These are phyloP conservation scores for Sphenodon punctatus DNA, from an alignment of 2,797 vertebrate genomes.

Conservation along the genomic window DNA sequence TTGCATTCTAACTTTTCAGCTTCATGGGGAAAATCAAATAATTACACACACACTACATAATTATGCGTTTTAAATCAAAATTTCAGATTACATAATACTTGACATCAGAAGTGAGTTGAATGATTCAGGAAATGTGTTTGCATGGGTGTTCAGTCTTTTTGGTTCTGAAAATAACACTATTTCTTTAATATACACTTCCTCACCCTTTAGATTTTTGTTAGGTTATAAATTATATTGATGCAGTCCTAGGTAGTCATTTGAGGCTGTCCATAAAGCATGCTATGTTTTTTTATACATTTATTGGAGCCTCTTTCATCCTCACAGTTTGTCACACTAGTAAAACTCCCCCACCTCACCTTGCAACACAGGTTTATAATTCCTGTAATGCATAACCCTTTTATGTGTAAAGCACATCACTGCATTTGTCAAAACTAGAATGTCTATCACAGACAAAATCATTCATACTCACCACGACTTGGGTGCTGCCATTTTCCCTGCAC, in stretches of 20 bases:
- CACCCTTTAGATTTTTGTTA: not conserved
- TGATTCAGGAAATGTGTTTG: not conserved
- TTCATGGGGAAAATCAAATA: constrained; percentile 3
- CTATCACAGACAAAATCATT: too few relatives aligned
- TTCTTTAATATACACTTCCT: not conserved
- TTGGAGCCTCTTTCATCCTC: too few relatives aligned
- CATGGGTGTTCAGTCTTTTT: not conserved
- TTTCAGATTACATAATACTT: not conserved
- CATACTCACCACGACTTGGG: too few relatives aligned
- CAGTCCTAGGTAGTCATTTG: not conserved
- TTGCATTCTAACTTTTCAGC: not conserved
- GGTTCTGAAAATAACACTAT: not conserved
- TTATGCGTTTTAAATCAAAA: not conserved
- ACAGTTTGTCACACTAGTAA: too few relatives aligned
- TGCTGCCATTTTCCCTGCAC: too few relatives aligned
- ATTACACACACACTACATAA: constrained; percentile 5
- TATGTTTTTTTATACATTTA: too few relatives aligned
- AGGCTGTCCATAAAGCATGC: not conserved
- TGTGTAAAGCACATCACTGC: too few relatives aligned
- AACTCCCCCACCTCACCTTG: too few relatives aligned
- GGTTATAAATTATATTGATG: not conserved
- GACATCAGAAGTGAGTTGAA: not conserved
- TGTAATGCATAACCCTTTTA: too few relatives aligned
- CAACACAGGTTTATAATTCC: too few relatives aligned
- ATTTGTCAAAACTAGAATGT: too few relatives aligned